Conservation (phyloP, 1,140 invertebrate species). For the Drosophila melanica region DNA sequence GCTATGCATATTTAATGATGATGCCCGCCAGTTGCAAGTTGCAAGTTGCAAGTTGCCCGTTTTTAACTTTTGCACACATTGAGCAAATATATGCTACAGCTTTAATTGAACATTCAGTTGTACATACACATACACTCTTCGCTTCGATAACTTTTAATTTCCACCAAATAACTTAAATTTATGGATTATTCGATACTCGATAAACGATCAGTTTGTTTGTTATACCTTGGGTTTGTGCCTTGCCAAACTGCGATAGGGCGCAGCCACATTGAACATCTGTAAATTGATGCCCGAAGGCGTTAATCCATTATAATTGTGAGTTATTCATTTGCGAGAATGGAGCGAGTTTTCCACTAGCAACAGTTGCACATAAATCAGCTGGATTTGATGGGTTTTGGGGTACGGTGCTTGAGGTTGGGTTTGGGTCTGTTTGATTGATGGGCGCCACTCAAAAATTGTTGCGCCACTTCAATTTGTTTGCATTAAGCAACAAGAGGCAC, state of each 20-base stretch:
- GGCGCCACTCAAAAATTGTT: slow-evolving; percentile 52
- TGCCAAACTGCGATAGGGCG: slow-evolving; percentile 77
- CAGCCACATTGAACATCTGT: slow-evolving; percentile 81
- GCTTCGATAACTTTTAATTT: too few species aligned
- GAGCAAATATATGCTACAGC: neutral
- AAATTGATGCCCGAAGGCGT: slow-evolving; percentile 75
- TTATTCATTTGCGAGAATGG: slow-evolving; percentile 7
- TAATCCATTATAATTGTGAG: slow-evolving; percentile 53
- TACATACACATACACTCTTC: neutral
- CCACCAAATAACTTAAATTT: neutral
- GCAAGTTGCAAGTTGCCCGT: neutral
- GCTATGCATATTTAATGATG: slow-evolving; percentile 60
- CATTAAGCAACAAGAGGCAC: slow-evolving; percentile 37
- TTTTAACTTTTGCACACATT: slow-evolving; percentile 6
- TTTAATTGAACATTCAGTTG: neutral
- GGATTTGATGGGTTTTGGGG: neutral
- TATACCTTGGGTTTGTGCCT: slow-evolving; percentile 77
- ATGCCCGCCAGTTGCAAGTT: neutral
- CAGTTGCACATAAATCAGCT: slow-evolving; percentile 2
- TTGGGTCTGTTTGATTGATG: slow-evolving; percentile 56
- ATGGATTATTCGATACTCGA: slow-evolving; percentile 6
- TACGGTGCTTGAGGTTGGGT: neutral
- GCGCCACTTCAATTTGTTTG: slow-evolving; percentile 58
- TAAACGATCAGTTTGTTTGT: slow-evolving; percentile 13
- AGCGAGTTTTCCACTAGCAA: slow-evolving; percentile 17